Evolutionary conservation across 92 coral and sea anemone species (phyloP).

Genomic region (Micromussa lordhowensis): DNA sequence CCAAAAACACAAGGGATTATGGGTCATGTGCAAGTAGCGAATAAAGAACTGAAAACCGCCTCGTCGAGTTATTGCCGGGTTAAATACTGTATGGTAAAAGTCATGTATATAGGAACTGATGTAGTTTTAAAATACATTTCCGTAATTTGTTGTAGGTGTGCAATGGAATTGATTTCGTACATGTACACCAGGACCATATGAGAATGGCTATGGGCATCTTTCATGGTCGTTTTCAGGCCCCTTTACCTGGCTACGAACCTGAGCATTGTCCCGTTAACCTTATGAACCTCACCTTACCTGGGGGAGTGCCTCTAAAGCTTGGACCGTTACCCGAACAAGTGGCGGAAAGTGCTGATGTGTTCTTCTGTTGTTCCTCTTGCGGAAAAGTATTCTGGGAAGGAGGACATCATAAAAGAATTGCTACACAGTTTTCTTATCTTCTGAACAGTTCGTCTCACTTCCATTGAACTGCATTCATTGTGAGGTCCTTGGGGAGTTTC

Average conservation of each 20-base stretch:
- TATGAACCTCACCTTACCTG: conserved; percentile 58
- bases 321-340: conserved; percentile 76
- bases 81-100: neutral
- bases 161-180: conserved; percentile 82
- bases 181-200: conserved; percentile 76
- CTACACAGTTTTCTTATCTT: conserved; percentile 84
- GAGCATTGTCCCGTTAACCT: conserved; percentile 72
- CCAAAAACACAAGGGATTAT: too few relatives aligned
- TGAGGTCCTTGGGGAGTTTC: neutral
- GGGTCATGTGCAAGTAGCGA: too few relatives aligned
- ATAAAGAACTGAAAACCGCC: neutral
- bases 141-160: conserved; percentile 66
- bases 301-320: conserved; percentile 83
- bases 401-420: conserved; percentile 83
- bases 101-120: neutral
- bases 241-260: conserved; percentile 46
- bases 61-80: too few relatives aligned
- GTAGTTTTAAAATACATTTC: neutral
- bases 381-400: conserved; percentile 99
- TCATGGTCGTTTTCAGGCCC: conserved; percentile 55
- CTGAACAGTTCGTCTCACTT: conserved; percentile 28
- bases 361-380: conserved; percentile 84
- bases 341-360: conserved; percentile 73
- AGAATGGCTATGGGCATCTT: conserved; percentile 69
- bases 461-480: too few relatives aligned